Evolutionary conservation across 2,113 vertebrate genomes (phyloP).

Genomic region (Chionis minor): DNA sequence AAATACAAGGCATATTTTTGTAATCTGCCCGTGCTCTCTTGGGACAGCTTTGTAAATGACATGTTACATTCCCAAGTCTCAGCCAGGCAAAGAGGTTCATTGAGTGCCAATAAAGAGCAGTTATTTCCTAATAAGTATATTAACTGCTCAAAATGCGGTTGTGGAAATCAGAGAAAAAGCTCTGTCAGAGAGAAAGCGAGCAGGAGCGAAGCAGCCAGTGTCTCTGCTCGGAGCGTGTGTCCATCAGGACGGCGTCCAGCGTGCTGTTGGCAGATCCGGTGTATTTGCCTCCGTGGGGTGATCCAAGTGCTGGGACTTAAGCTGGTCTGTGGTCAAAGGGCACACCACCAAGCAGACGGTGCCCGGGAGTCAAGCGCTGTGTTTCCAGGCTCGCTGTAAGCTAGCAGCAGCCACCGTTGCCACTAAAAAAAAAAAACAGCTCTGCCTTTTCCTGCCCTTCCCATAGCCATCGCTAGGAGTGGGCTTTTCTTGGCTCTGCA

Average conservation of each 20-base stretch:
- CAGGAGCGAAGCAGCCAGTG: fast-evolving
- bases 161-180: conserved; percentile 6
- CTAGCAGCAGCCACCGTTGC: not conserved
- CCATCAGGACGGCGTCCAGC: fast-evolving
- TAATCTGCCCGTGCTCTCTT: conserved; percentile 38
- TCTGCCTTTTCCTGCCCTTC: not conserved
- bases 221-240: fast-evolving
- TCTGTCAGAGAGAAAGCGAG: not conserved
- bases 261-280: fast-evolving
- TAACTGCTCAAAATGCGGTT: not conserved
- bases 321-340: not conserved
- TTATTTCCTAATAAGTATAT: conserved; percentile 66
- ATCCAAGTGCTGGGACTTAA: not conserved
- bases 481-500: not conserved
- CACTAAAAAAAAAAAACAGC: not conserved
- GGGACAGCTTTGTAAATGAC: conserved; percentile 51
- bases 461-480: not conserved
- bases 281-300: not conserved
- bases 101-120: conserved; percentile 38
- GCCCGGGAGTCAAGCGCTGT: not conserved
- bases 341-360: not conserved
- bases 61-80: conserved; percentile 28
- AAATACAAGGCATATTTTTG: conserved; percentile 15
- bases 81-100: conserved; percentile 20
- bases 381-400: not conserved